These are phyloP conservation scores for Agriotes lineatus DNA, from an alignment of 2,888 invertebrate genomes.

Conservation along the genomic window DNA sequence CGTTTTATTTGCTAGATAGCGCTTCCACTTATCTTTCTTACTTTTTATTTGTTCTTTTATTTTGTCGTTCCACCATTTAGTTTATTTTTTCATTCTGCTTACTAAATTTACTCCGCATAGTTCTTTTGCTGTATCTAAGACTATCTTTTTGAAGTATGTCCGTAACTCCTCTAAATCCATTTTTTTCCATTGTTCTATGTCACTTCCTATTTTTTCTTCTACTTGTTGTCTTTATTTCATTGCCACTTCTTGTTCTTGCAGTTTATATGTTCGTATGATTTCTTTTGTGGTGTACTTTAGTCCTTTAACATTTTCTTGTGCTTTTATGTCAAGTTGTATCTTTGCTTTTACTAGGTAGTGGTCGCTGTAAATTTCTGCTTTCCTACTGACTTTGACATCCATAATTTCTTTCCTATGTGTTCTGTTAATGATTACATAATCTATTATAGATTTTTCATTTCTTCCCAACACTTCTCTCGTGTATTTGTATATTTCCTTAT, in stretches of 20 bases:
- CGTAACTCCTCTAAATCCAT: too few species aligned
- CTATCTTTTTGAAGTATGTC: too few species aligned
- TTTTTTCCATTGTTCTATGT: too few species aligned
- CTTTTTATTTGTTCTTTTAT: neutral
- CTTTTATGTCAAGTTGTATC: neutral
- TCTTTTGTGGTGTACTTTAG: too few species aligned
- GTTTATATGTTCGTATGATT: neutral
- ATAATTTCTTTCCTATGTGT: neutral
- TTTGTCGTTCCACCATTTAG: too few species aligned
- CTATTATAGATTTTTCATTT: neutral
- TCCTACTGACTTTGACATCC: neutral
- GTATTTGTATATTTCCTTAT: constrained; percentile 26
- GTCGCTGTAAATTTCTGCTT: neutral
- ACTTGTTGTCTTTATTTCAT: neutral
- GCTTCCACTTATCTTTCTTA: neutral
- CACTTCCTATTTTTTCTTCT: neutral
- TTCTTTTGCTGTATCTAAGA: too few species aligned
- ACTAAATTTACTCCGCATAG: neutral
- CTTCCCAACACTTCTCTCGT: constrained; percentile 17
- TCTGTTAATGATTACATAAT: neutral
- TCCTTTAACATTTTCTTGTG: neutral
- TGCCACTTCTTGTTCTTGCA: neutral
- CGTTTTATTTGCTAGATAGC: neutral
- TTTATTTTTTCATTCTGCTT: neutral
- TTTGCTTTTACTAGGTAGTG: neutral